Conservation (phyloP, 2,797 vertebrate species). For the Acrocephalus scirpaceus region DNA sequence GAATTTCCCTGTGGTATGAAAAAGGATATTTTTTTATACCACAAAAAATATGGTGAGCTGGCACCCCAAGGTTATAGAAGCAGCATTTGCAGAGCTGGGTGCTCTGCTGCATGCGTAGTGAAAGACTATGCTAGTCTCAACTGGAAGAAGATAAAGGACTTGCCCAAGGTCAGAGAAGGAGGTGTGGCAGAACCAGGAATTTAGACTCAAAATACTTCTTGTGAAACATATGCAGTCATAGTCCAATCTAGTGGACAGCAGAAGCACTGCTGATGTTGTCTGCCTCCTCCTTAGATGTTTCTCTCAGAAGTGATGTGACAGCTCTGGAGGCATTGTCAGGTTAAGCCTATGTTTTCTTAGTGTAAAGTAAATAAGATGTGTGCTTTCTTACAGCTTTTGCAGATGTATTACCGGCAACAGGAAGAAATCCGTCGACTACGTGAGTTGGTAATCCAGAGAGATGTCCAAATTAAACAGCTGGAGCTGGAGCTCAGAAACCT, state of each 20-base stretch:
- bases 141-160: not conserved
- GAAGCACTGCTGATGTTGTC: not conserved
- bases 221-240: not conserved
- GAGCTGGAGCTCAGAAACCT: slow-evolving; percentile 91
- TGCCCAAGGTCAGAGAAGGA: not conserved
- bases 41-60: no score
- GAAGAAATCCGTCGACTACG: slow-evolving; percentile 91
- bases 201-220: not conserved
- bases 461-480: slow-evolving; percentile 89
- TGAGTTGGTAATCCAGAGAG: slow-evolving; percentile 86
- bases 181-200: not conserved
- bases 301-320: not conserved
- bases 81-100: not conserved
- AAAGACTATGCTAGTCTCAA: not conserved
- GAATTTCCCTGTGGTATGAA: not conserved
- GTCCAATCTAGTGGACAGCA: not conserved
- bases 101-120: not conserved
- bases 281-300: not conserved
- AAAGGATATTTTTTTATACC: not conserved
- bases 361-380: not conserved
- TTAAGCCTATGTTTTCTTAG: not conserved
- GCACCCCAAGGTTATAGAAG: not conserved
- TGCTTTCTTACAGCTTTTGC: slow-evolving; percentile 81
- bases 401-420: slow-evolving; percentile 92
- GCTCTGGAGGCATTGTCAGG: not conserved